Evolutionary conservation across 1,140 invertebrate genomes (phyloP), one percentile per base, ranked within the genome.

Genomic region (Drosophila baimaii): DNA sequence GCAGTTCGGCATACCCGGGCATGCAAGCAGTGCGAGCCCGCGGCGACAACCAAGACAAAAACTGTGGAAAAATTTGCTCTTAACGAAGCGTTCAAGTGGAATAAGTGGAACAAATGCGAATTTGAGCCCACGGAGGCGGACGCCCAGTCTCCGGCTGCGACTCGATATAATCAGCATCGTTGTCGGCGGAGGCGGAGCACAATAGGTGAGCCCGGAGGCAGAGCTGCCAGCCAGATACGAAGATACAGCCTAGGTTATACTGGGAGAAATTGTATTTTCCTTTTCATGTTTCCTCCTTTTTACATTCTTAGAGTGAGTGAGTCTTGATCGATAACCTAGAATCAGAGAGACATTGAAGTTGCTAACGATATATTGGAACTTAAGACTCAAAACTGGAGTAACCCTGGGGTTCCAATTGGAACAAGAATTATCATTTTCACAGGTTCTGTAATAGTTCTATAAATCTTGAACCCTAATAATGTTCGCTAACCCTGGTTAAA

Each of bases 61-160:
- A 47, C 61, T 62, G 65, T 77, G 66, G 66, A 73, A 61, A 81
- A 82, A 63, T 82, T 82, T 82, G 79, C 74, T 82, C 79, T 82
- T 78, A 82, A 78, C 79, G 79, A 82, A 82, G 79, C 79, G 79
- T 82, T 82, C 74, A 82, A 82, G 79, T 78, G 79, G 79, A 82
- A 82, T 82, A 82, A 82, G 79, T 82, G 79, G 79, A 81, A 74
- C 79, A 82, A 82, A 82, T 82, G 74, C 79, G 59, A 81, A 57
- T 44, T 70, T 63, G 65, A 62, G 64, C 56, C 72, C 56, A 25
- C 27, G 13, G n/a, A 17, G 61, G n/a, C 15, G 61, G 44, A 54
- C 51, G 3, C 19, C 15, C 19, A 15, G 29, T 5, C 29, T 1
- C 8, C 17, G 12, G 15, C 29, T 33, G 3, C 21, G 3, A 51